These are phyloP conservation scores for Ceriagrion tenellum DNA, from an alignment of 2,888 invertebrate species.

Conservation along the genomic window DNA sequence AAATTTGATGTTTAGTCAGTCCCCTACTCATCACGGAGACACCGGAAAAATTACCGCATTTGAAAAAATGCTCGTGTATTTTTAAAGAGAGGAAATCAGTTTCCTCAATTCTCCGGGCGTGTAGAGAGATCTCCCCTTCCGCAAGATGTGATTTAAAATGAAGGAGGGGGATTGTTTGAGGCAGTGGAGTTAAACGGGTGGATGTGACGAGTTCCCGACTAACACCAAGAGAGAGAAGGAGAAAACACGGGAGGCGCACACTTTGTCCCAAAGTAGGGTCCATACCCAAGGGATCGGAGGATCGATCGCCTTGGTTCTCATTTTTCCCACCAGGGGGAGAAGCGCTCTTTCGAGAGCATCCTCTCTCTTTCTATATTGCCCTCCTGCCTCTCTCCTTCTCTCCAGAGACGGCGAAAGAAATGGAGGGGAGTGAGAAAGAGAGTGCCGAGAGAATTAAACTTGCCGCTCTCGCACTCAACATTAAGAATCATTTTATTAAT, in stretches of 20 bases:
- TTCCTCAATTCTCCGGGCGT: not conserved
- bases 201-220: not conserved
- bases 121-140: not conserved
- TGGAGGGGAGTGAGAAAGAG: not conserved
- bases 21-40: not conserved
- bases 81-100: not conserved
- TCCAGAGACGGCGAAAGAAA: not conserved
- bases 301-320: conserved; percentile 18
- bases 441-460: not conserved
- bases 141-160: not conserved
- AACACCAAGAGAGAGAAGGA: not conserved
- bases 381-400: not conserved
- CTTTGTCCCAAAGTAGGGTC: conserved; percentile 29
- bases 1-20: no score
- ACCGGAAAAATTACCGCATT: not conserved
- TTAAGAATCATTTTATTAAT: not conserved
- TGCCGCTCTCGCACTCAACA: not conserved
- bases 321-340: conserved; percentile 17
- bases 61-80: not conserved
- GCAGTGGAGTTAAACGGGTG: not conserved
- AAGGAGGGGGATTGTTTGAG: not conserved
- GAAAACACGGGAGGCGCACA: not conserved
- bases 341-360: not conserved
- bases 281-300: not conserved
- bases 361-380: not conserved